phyloP scores from a whole-genome alignment of 2,888 invertebrate species.

The Macrostomum cliftonense region DNA sequence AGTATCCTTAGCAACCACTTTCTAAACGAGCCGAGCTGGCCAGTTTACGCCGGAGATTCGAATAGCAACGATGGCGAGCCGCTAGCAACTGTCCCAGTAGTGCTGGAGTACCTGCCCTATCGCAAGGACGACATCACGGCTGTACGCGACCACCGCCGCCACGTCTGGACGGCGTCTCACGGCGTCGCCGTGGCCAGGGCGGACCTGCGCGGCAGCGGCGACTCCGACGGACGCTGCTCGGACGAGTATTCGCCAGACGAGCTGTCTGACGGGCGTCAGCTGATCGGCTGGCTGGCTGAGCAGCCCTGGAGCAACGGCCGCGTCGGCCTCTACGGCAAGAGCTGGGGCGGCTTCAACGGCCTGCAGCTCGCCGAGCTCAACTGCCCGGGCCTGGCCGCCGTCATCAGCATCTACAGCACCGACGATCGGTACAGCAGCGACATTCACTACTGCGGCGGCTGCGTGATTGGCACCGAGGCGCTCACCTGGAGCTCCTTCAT shows the following conservation, averaged over 20 bases:
- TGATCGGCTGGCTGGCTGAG: conserved; percentile 14
- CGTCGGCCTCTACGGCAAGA: conserved; percentile 16
- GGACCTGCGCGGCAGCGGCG: conserved; percentile 15
- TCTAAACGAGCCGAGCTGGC: neutral
- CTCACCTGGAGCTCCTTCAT: conserved; percentile 13
- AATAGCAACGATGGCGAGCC: too few relatives aligned
- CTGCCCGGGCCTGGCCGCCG: conserved; percentile 13
- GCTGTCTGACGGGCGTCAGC: conserved; percentile 12
- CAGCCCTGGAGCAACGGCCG: conserved; percentile 14
- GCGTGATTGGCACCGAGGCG: conserved; percentile 12
- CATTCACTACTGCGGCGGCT: conserved; percentile 15
- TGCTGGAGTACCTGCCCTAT: conserved; percentile 16
- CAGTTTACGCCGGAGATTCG: too few relatives aligned
- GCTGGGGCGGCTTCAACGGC: conserved; percentile 17
- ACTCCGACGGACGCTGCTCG: conserved; percentile 13
- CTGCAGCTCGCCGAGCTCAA: conserved; percentile 11
- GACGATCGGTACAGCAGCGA: conserved; percentile 16
- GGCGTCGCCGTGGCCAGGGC: conserved; percentile 12
- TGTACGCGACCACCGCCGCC: conserved; percentile 12
- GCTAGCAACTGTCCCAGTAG: neutral
- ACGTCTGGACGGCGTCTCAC: conserved; percentile 9
- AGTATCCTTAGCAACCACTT: neutral
- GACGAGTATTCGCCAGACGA: conserved; percentile 16
- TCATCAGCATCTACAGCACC: conserved; percentile 13
- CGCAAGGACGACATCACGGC: conserved; percentile 14